These are phyloP conservation scores for Zaprionus ornatus DNA, from an alignment of 1,140 invertebrate genomes.

Conservation along the genomic window DNA sequence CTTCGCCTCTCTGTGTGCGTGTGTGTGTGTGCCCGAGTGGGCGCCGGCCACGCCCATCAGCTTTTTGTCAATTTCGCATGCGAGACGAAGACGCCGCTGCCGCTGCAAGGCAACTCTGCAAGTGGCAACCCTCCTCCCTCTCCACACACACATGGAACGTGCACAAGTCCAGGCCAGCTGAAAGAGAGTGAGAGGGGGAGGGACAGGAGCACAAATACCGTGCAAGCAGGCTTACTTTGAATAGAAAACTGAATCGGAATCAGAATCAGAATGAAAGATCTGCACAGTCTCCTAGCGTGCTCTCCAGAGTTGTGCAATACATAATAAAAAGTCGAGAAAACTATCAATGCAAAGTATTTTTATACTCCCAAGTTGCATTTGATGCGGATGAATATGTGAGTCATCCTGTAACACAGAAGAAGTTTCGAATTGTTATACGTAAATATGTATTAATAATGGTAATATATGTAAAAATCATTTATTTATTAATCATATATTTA, in stretches of 20 bases:
- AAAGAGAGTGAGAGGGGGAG: not conserved
- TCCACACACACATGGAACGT: constrained; percentile 25
- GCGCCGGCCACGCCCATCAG: constrained; percentile 39
- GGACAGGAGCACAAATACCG: too few relatives aligned
- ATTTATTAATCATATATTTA: too few relatives aligned
- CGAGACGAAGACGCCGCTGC: constrained; percentile 12
- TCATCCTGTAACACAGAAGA: too few relatives aligned
- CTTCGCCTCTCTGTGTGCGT: not conserved
- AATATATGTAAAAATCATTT: too few relatives aligned
- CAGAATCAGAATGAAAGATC: not conserved
- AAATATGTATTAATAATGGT: too few relatives aligned
- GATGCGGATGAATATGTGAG: not conserved
- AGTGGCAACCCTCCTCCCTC: constrained; percentile 27
- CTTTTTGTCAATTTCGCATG: constrained; percentile 55
- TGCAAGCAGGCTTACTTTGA: constrained; percentile 29
- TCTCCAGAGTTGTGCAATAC: not conserved
- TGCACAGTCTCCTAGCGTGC: not conserved
- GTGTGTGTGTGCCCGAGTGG: constrained; percentile 1
- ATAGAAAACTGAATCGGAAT: constrained; percentile 12
- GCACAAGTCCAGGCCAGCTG: constrained; percentile 34
- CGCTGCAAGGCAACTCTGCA: constrained; percentile 15
- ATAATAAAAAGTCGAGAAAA: constrained; percentile 31
- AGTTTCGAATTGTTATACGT: too few relatives aligned
- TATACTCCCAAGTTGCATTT: not conserved
- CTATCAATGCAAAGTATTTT: constrained; percentile 31